These are phyloP conservation scores for Drosophila siamana DNA, from an alignment of 2,888 invertebrate genomes.

Conservation along the genomic window DNA sequence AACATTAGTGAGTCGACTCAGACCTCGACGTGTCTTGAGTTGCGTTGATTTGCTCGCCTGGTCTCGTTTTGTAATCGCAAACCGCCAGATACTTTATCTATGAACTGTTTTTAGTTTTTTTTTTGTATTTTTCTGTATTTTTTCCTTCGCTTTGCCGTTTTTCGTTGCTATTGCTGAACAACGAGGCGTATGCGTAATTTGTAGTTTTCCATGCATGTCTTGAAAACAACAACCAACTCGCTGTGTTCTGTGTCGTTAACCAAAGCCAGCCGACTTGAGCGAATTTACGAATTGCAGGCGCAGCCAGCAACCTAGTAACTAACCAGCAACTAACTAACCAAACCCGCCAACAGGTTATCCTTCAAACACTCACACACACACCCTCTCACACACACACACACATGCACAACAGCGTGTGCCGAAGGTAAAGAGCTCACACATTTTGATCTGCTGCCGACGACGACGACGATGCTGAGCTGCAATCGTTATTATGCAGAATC, in stretches of 20 bases:
- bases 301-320: slow-evolving; percentile 1
- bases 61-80: slow-evolving; percentile 57
- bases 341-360: slow-evolving; percentile 51
- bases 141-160: not conserved
- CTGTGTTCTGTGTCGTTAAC: slow-evolving; percentile 61
- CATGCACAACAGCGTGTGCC: slow-evolving; percentile 19
- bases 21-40: slow-evolving; percentile 19
- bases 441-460: slow-evolving; percentile 23
- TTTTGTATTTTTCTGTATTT: slow-evolving; percentile 7
- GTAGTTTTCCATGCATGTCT: slow-evolving; percentile 78
- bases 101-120: slow-evolving; percentile 4
- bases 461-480: not conserved
- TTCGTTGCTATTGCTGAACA: slow-evolving; percentile 44
- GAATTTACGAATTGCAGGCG: slow-evolving; percentile 30
- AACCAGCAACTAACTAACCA: slow-evolving; percentile 11
- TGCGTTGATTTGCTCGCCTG: slow-evolving; percentile 34
- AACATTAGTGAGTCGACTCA: slow-evolving; percentile 42
- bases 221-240: slow-evolving; percentile 20
- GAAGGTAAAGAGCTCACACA: slow-evolving; percentile 44
- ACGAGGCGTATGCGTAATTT: slow-evolving; percentile 75
- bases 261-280: slow-evolving; percentile 34
- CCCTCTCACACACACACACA: slow-evolving; percentile 3
- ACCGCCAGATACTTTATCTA: slow-evolving; percentile 63
- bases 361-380: slow-evolving; percentile 27
- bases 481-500: slow-evolving; percentile 31